These are phyloP conservation scores for Otus sunia DNA, from an alignment of 2,113 vertebrate species.

Conservation along the genomic window DNA sequence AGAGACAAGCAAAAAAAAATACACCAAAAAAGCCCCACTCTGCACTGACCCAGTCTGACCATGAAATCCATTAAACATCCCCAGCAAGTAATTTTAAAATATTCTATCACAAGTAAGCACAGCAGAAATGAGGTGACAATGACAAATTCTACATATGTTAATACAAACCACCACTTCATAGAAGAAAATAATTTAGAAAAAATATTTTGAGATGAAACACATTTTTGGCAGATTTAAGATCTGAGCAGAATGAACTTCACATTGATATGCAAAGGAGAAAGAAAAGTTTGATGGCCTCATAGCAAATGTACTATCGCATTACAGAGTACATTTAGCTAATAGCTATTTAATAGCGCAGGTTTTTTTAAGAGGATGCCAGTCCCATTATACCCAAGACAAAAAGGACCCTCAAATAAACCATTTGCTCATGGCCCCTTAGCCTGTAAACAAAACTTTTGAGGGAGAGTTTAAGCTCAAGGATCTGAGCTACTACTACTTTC, in stretches of 20 bases:
- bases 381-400: neutral
- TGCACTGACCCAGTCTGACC: neutral
- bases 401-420: neutral
- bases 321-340: neutral
- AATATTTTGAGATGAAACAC: neutral
- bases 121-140: slow-evolving; percentile 4
- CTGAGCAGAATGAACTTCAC: neutral
- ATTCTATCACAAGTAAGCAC: neutral
- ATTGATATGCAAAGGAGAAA: neutral
- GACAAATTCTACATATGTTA: neutral
- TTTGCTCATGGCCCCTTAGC: neutral
- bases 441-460: neutral
- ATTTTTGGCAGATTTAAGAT: slow-evolving; percentile 12
- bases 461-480: neutral
- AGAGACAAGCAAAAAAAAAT: neutral
- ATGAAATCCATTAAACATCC: neutral
- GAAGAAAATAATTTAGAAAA: neutral
- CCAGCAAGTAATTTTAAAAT: neutral
- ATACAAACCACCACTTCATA: neutral
- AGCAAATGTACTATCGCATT: neutral
- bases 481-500: neutral
- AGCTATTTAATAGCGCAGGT: neutral
- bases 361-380: neutral
- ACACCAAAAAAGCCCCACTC: neutral
- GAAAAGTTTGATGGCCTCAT: neutral